Evolutionary conservation across 2,888 invertebrate species (phyloP), one percentile per base, ranked within the genome.

Genomic region (Drosophila multiciliata): DNA sequence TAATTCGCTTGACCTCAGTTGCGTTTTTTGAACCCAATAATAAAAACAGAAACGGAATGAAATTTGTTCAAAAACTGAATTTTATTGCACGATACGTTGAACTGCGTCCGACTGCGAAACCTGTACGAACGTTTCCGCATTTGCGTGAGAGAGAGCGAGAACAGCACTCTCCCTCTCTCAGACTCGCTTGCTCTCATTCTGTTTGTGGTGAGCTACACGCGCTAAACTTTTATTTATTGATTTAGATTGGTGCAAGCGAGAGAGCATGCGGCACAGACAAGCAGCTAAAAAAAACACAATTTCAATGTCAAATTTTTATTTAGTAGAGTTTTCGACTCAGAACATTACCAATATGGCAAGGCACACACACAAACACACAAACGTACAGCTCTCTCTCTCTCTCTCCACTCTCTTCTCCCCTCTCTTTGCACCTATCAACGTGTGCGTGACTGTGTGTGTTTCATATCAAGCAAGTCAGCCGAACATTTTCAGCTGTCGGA

Each of bases 261-360:
- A 70, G 65, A 55, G 73, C 40, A 40, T 32, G 52, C 40, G 59
- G 32, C 67, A 20, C 20, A 42, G 5, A 5, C 20, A 45, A 45
- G 49, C 60, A 65, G 33, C 33, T 26, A 55, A 38, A 36, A 55
- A 71, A 64, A n/a, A 55, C 54, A 71, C 86, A 82, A 87, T 90
- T 87, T 87, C 87, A 87, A 87, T 87, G 87, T 87, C 87, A 87
- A 90, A 87, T 89, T 89, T 90, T 76, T 78, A 89, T 89, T 90
- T 89, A 78, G 79, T 83, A 74, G 89, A 75, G 73, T 77, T 83
- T 83, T 80, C 40, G 70, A 73, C 70, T 78, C 90, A 90, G 89
- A 88, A 86, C 90, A 88, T 90, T 86, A 88, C 73, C 90, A 89
- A 89, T 82, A 85, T 84, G 82, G 75, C 76, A 79, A 23, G 53